Evolutionary conservation across 1,140 invertebrate genomes (phyloP), one percentile per base, ranked within the genome.

Genomic region (Amyelois transitella): DNA sequence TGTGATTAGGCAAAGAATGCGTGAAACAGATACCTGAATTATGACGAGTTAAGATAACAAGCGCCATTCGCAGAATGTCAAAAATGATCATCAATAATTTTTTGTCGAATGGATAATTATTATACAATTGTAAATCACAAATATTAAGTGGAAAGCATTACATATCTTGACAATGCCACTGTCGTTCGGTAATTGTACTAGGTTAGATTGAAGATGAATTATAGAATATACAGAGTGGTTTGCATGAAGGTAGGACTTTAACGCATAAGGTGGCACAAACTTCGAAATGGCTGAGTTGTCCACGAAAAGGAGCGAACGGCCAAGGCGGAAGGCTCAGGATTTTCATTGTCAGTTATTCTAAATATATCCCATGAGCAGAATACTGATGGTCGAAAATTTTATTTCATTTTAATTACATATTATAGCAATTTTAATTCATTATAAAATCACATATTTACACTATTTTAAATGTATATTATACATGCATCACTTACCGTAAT

Each of bases 381-480:
- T 60, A 58, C 47, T 55, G 38, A 66, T 49, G 54, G 45, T 59
- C 57, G 53, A 51, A 60, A 48, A 48, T n/a, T 6, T 22, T n/a
- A 19, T n/a, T 22, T 48, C 45, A 0, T 21, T 21, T 48, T 21
- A 22, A 48, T 14, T 48, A 38, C 17, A 14, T 14, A 38, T 38
- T 38, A 60, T 52, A 53, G 45, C 43, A 45, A 54, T 58, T 64
- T 73, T 66, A 69, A 73, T 55, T 69, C 53, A 62, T 71, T 74
- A 72, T 73, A 75, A 76, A 79, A 68, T 75, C 62, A 81, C 78
- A 81, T 87, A 85, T 87, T 86, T 86, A 87, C 84, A 87, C 77
- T 83, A 84, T 79, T 83, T 77, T 81, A 74, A 86, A 75, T 83
- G 76, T 84, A 84, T 81, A 66, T 72, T 84, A 87, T 87, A 87